Percentiles rank a stretch among this genome's conserved stretches.
phyloP scores from a whole-genome alignment of 2,113 vertebrate genomes.

The Tamias sibiricus region DNA sequence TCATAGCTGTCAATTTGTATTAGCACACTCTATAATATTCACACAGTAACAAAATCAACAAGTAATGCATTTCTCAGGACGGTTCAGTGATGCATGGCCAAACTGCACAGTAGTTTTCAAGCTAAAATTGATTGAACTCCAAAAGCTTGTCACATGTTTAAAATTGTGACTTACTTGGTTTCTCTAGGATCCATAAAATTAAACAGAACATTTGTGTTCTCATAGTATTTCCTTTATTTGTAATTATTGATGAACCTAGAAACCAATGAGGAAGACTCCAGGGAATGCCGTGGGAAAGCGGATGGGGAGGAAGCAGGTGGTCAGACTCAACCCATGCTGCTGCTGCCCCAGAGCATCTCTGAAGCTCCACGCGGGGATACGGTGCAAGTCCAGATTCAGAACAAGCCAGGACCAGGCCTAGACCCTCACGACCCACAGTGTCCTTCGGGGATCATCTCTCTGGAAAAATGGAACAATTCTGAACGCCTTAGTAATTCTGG shows the following conservation, averaged over 20 bases:
- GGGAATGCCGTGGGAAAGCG: not conserved
- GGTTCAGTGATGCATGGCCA: not conserved
- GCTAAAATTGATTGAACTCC: constrained; percentile 36
- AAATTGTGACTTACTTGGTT: not conserved
- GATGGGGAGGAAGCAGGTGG: not conserved
- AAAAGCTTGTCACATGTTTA: not conserved
- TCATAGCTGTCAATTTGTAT: not conserved
- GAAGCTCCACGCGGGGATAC: not conserved
- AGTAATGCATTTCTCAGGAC: not conserved
- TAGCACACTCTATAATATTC: not conserved
- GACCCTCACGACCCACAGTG: not conserved
- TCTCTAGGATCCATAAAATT: constrained; percentile 34
- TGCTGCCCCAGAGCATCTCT: not conserved
- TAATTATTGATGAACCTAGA: not conserved
- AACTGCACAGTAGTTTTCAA: constrained; percentile 23
- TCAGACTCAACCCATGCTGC: not conserved
- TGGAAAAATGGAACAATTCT: not conserved
- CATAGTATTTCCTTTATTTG: not conserved
- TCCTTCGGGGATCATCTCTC: not conserved
- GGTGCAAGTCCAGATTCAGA: not conserved
- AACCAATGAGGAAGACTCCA: not conserved
- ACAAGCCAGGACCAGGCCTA: not conserved
- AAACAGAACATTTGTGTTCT: not conserved
- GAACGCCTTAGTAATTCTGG: not conserved
- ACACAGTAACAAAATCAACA: not conserved